phyloP scores from a whole-genome alignment of 1,140 invertebrate genomes.

The Nylanderia fulva region DNA sequence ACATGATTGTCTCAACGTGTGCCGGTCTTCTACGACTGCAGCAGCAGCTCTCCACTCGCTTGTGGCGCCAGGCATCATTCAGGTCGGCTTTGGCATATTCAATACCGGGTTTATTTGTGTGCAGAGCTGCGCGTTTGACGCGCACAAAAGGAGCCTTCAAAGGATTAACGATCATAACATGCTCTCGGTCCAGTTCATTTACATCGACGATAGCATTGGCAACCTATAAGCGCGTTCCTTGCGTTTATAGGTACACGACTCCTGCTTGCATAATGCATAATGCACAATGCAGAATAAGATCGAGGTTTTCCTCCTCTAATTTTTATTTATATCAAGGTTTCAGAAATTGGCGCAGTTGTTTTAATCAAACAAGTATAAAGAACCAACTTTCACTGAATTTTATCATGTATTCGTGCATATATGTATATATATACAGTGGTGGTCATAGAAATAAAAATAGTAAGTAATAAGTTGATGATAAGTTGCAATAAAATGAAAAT shows the following conservation, averaged over 20 bases:
- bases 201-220: constrained; percentile 21
- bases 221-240: constrained; percentile 1
- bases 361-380: neutral
- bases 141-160: constrained; percentile 50
- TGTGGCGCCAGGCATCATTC: constrained; percentile 13
- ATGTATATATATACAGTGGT: too few species aligned
- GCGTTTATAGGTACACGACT: neutral
- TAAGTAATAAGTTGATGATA: too few species aligned
- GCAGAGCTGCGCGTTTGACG: constrained; percentile 38
- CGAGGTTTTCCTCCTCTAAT: neutral
- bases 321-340: neutral
- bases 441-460: too few species aligned
- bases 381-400: neutral
- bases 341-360: neutral
- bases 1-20: constrained; percentile 24
- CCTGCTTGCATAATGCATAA: neutral
- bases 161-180: constrained; percentile 42
- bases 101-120: constrained; percentile 48
- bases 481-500: too few species aligned
- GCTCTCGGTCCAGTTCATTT: constrained; percentile 17
- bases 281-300: neutral
- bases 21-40: neutral
- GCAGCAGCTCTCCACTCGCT: constrained; percentile 19
- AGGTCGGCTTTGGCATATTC: constrained; percentile 42
- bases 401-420: neutral